phyloP scores from a whole-genome alignment of 2,888 invertebrate genomes.

The Dexiosoma caninum region DNA sequence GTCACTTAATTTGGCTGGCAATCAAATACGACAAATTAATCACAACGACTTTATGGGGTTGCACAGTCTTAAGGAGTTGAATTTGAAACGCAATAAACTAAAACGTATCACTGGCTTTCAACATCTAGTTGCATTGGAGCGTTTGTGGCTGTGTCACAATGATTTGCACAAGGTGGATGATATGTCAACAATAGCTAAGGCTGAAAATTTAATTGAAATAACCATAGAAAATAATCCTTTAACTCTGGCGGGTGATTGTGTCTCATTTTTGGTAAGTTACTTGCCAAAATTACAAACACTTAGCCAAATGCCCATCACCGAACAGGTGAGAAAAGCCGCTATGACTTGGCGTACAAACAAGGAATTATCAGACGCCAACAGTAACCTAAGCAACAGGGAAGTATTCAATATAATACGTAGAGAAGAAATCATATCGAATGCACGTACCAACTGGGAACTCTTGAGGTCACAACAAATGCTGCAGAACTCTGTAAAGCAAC shows the following conservation, averaged over 20 bases:
- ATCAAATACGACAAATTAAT: conserved; percentile 88
- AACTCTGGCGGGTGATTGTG: conserved; percentile 87
- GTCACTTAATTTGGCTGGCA: conserved; percentile 95
- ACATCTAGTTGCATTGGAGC: conserved; percentile 85
- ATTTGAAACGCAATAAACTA: conserved; percentile 91
- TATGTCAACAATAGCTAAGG: conserved; percentile 88
- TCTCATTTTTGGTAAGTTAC: conserved; percentile 89
- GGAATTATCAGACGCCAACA: conserved; percentile 82
- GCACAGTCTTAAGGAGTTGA: conserved; percentile 88
- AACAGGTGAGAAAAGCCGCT: conserved; percentile 87
- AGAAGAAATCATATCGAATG: conserved; percentile 91
- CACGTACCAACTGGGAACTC: conserved; percentile 91
- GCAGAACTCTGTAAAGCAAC: conserved; percentile 54
- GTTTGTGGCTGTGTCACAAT: conserved; percentile 78
- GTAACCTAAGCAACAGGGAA: conserved; percentile 78
- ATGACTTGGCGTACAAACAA: conserved; percentile 89
- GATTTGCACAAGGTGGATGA: conserved; percentile 87
- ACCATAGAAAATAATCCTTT: conserved; percentile 92
- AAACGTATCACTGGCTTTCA: conserved; percentile 89
- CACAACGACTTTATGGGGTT: conserved; percentile 88
- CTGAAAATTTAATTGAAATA: conserved; percentile 87
- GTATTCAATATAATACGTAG: conserved; percentile 80
- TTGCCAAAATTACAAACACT: conserved; percentile 85
- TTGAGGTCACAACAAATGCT: conserved; percentile 81
- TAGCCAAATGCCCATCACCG: conserved; percentile 88